These are phyloP conservation scores for Puffinus mauretanicus DNA, from an alignment of 2,113 vertebrate species.

Conservation along the genomic window DNA sequence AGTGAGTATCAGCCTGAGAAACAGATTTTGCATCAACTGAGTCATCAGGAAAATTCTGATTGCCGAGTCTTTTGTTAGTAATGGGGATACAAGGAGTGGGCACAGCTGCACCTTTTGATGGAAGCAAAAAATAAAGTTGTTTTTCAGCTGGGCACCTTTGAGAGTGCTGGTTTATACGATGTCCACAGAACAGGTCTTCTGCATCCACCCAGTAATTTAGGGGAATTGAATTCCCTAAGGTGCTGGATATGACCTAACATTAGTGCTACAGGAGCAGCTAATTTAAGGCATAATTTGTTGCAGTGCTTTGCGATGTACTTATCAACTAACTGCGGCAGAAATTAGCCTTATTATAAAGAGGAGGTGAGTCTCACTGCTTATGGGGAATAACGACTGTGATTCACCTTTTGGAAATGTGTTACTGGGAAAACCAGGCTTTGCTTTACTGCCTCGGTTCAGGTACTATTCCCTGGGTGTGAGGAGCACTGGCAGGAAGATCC, in stretches of 20 bases:
- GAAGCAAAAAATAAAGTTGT: background rate
- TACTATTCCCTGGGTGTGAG: accelerated
- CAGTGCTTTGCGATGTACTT: background rate
- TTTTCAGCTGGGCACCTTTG: background rate
- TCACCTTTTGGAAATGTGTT: background rate
- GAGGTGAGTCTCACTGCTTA: background rate
- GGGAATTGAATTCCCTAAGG: background rate
- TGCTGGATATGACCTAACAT: background rate
- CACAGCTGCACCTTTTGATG: constrained; percentile 9
- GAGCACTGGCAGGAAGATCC: background rate
- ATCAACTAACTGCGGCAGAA: background rate
- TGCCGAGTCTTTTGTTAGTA: background rate
- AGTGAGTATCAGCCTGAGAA: background rate
- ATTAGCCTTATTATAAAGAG: background rate
- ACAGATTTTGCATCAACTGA: constrained; percentile 24
- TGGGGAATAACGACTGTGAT: background rate
- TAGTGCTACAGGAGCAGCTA: background rate
- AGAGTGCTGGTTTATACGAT: background rate
- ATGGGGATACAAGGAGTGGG: background rate
- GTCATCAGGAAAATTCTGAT: constrained; percentile 38
- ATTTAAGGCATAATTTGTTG: background rate
- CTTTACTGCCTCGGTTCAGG: background rate
- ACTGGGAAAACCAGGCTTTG: background rate
- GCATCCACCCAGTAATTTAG: background rate
- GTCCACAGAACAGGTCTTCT: background rate